Conservation (phyloP, 2,113 vertebrate species). For the Sigmodon hispidus region DNA sequence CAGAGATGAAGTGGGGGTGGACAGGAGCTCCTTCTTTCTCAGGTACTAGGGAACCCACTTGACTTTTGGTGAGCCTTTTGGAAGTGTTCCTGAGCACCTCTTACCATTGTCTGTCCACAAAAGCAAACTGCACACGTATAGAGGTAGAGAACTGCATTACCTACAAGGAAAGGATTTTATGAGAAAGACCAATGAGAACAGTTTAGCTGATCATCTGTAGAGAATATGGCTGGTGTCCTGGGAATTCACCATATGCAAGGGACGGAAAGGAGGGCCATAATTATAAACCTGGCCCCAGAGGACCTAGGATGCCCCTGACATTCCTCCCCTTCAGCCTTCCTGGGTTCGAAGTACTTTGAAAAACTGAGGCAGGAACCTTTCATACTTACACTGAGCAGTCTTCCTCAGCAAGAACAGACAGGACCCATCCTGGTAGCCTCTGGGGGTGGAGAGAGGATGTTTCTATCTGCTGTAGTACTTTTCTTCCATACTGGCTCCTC, state of each 20-base stretch:
- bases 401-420: background rate
- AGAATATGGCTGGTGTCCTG: background rate
- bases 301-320: background rate
- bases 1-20: background rate
- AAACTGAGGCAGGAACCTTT: fast-evolving
- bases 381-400: background rate
- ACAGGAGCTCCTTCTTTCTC: background rate
- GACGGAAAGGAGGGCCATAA: background rate
- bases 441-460: background rate
- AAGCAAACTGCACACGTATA: background rate
- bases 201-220: background rate
- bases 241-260: background rate
- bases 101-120: background rate
- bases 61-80: background rate
- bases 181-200: background rate
- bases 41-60: background rate
- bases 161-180: background rate
- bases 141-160: background rate
- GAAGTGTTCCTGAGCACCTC: background rate
- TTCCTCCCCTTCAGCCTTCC: background rate
- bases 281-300: background rate
- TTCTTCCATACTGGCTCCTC: background rate
- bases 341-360: background rate
- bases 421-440: background rate
- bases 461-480: background rate